phyloP scores from a whole-genome alignment of 2,797 vertebrate species.

The Selene dorsalis region DNA sequence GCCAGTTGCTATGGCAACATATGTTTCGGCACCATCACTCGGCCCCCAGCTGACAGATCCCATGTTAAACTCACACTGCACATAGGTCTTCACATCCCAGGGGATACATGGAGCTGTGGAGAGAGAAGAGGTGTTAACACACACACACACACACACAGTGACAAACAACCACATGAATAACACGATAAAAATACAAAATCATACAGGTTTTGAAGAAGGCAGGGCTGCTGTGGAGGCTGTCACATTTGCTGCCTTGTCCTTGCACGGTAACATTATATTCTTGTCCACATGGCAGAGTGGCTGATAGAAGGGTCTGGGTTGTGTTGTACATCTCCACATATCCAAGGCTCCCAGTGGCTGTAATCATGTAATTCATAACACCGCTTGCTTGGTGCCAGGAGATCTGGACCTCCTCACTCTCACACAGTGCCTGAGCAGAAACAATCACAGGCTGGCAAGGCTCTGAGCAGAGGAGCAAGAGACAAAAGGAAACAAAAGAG shows the following conservation, averaged over 20 bases:
- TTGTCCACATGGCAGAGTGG: slow-evolving; percentile 78
- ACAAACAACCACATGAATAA: neutral
- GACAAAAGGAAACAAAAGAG: neutral
- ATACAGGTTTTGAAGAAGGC: slow-evolving; percentile 73
- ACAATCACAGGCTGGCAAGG: slow-evolving; percentile 76
- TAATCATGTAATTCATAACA: slow-evolving; percentile 69
- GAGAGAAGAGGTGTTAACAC: neutral
- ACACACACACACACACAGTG: too few species aligned
- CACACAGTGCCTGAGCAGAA: slow-evolving; percentile 60
- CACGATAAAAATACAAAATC: neutral
- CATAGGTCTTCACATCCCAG: slow-evolving; percentile 42
- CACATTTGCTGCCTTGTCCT: slow-evolving; percentile 64
- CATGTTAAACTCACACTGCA: slow-evolving; percentile 62
- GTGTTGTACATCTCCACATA: slow-evolving; percentile 58
- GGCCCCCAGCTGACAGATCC: slow-evolving; percentile 76
- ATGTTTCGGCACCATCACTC: slow-evolving; percentile 72
- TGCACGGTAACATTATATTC: slow-evolving; percentile 74
- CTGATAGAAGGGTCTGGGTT: slow-evolving; percentile 49
- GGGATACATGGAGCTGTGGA: slow-evolving; percentile 78
- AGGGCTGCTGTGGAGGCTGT: slow-evolving; percentile 65
- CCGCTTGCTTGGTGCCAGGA: slow-evolving; percentile 68
- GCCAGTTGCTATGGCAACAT: slow-evolving; percentile 67
- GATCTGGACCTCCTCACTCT: slow-evolving; percentile 66
- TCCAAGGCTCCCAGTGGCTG: slow-evolving; percentile 67
- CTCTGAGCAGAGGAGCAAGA: slow-evolving; percentile 56